Evolutionary conservation across 2,797 vertebrate genomes (phyloP).

Genomic region (Esox masquinongy): DNA sequence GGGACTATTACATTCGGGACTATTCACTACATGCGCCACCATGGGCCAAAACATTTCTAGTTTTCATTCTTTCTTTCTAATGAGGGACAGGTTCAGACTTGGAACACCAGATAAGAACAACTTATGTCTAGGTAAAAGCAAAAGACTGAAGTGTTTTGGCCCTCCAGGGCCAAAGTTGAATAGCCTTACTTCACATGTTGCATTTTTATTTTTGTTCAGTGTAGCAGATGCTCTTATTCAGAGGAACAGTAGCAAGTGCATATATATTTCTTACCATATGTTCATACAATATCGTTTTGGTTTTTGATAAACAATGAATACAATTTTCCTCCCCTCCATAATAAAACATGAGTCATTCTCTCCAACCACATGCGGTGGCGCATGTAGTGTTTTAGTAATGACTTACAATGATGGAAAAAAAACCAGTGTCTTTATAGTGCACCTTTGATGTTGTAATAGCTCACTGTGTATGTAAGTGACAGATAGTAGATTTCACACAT

Average conservation of each 20-base stretch:
- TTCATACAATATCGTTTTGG: not conserved
- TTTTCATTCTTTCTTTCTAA: no score
- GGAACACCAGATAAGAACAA: no score
- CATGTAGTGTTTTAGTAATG: not conserved
- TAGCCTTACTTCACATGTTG: not conserved
- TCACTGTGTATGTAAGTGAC: no score
- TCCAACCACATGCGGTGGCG: not conserved
- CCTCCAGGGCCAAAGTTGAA: no score
- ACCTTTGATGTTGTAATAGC: constrained; percentile 7
- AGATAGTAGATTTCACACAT: no score
- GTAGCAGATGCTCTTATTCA: not conserved
- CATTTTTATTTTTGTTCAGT: not conserved
- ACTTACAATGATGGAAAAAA: constrained; percentile 1
- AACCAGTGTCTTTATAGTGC: not conserved
- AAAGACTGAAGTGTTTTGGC: no score
- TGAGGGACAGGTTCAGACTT: no score
- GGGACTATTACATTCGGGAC: no score
- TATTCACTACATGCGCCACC: no score
- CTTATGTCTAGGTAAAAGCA: no score
- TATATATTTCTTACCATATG: not conserved
- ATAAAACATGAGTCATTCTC: not conserved
- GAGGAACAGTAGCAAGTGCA: not conserved
- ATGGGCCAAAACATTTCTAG: no score
- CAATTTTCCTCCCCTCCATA: not conserved
- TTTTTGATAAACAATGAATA: not conserved